Conservation (phyloP, 2,797 vertebrate genomes). For the Calcarius lapponicus region DNA sequence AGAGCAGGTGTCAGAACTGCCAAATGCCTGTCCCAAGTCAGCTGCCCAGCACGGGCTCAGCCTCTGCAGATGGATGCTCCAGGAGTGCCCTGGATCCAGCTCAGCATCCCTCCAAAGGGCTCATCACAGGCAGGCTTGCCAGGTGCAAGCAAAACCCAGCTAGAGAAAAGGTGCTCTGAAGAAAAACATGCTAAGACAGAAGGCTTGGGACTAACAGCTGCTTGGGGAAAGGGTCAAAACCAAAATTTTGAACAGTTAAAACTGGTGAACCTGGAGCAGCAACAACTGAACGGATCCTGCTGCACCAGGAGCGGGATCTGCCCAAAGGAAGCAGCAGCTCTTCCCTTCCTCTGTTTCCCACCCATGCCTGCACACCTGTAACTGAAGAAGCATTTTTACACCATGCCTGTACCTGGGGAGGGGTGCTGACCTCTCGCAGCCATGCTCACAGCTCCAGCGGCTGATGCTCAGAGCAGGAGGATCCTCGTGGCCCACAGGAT, state of each 20-base stretch:
- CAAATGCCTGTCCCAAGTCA: fast-evolving
- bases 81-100: fast-evolving
- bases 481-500: fast-evolving
- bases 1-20: not conserved
- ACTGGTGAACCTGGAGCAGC: fast-evolving
- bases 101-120: not conserved
- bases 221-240: not conserved
- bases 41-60: not conserved
- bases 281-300: not conserved
- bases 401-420: fast-evolving
- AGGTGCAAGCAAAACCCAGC: not conserved
- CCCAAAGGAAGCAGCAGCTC: not conserved
- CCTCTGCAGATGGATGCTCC: fast-evolving
- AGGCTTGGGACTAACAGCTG: not conserved
- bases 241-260: not conserved
- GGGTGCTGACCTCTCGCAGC: fast-evolving
- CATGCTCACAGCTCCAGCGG: not conserved
- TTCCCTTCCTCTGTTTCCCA: not conserved
- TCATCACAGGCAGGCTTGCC: fast-evolving
- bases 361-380: not conserved
- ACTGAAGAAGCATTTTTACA: not conserved
- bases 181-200: not conserved
- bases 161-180: not conserved
- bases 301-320: not conserved
- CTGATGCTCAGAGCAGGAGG: not conserved